Evolutionary conservation across 2,113 vertebrate species (phyloP), one percentile per base, ranked within the genome.

Genomic region (Pseudonaja textilis): DNA sequence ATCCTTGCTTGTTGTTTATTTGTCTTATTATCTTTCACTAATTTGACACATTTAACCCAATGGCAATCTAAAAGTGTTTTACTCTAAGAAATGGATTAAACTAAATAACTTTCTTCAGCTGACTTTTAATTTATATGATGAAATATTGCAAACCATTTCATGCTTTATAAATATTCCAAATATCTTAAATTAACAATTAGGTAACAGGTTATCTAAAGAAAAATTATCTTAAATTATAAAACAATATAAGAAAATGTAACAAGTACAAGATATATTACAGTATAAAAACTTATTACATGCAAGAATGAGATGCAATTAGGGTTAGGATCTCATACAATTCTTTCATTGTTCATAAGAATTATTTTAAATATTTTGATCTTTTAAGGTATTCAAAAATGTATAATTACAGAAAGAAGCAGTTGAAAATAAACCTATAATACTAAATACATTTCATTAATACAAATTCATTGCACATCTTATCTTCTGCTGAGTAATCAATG

Each of bases 381-480:
- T 61, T 61, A 87, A 61, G 91, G 45, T 20, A 88, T 52, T n/a
- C 1, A 87, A 25, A 64, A 87, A 50, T 61, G 20, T 5, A 57
- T 50, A 18, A 50, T 45, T 85, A 59, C 2, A 59, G 18, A 86
- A 4, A 59, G 54, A 52, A 47, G 34, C 6, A 64, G 42, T 87
- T 87, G 56, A 90, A 52, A 90, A 54, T 26, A 90, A 18, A 59
- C 92, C 54, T 39, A 59, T 93, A 96, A 92, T 91, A 96, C 94
- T 96, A 95, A 34, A 6, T 34, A 34, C 1, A 97, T 95, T 95
- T 97, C 93, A 97, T 97, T 97, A 97, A 95, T 96, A 94, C 95
- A 96, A 98, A 97, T 97, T 96, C 91, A 95, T 96, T 97, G 94
- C 86, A 92, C 87, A 90, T 94, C 96, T 97, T 96, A 97, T 97